Evolutionary conservation across 2,888 invertebrate genomes (phyloP).

Genomic region (Abrostola triplasia): DNA sequence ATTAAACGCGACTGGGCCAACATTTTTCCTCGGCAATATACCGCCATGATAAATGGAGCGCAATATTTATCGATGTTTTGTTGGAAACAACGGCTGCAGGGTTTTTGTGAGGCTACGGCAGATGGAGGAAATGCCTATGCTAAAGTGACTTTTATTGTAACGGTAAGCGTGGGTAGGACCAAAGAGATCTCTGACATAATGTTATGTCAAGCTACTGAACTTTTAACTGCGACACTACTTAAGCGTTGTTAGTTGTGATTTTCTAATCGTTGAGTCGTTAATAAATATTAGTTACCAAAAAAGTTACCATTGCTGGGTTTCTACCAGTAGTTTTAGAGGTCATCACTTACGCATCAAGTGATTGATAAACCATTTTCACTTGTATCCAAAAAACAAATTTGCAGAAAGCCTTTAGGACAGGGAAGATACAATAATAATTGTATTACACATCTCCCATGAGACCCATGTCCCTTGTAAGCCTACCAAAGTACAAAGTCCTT

Average conservation of each 20-base stretch:
- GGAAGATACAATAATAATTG: constrained; percentile 1
- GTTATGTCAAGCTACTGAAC: too few species aligned
- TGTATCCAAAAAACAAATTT: not conserved
- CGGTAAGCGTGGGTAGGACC: too few species aligned
- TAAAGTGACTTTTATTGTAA: not conserved
- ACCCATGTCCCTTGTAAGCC: not conserved
- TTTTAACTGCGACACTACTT: too few species aligned
- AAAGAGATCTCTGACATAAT: too few species aligned
- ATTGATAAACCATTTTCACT: not conserved
- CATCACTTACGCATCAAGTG: not conserved
- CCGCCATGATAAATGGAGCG: constrained; percentile 62
- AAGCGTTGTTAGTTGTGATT: too few species aligned
- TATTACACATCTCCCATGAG: constrained; percentile 2
- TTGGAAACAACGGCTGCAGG: constrained; percentile 43
- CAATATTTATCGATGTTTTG: constrained; percentile 62
- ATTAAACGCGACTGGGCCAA: constrained; percentile 59
- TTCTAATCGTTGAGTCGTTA: too few species aligned
- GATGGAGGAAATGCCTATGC: constrained; percentile 24
- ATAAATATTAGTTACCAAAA: too few species aligned
- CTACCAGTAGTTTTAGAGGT: too few species aligned
- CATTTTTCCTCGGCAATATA: constrained; percentile 61
- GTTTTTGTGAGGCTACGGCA: constrained; percentile 28
- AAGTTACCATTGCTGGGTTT: too few species aligned
- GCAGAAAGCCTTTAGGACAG: not conserved
- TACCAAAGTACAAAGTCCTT: not conserved